A percentile compares a stretch with the other conserved stretches of the same genome.
These are phyloP conservation scores for Ectemnius lituratus DNA, from an alignment of 2,888 invertebrate species.

Conservation along the genomic window DNA sequence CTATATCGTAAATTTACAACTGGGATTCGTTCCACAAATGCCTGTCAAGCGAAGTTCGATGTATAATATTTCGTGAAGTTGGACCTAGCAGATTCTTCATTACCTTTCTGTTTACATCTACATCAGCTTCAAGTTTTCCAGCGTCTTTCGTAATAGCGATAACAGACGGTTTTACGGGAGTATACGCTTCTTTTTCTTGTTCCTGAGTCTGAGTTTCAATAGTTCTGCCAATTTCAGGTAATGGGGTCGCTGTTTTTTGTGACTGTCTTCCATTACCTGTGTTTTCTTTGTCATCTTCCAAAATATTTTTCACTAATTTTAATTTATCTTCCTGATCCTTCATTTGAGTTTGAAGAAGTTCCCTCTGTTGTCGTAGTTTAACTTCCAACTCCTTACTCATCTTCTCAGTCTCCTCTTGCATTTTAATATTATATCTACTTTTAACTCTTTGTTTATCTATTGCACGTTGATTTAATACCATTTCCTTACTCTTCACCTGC, in stretches of 20 bases:
- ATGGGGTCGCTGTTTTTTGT: background rate
- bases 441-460: slow-evolving; percentile 79
- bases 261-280: background rate
- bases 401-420: slow-evolving; percentile 86
- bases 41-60: background rate
- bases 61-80: background rate
- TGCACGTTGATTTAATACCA: slow-evolving; percentile 41
- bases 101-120: slow-evolving; percentile 2
- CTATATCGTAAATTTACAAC: slow-evolving; percentile 86
- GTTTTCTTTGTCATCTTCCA: slow-evolving; percentile 72
- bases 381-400: slow-evolving; percentile 83
- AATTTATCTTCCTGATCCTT: slow-evolving; percentile 82
- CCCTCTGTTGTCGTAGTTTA: slow-evolving; percentile 80
- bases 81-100: background rate
- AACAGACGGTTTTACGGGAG: background rate
- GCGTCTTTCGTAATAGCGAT: background rate
- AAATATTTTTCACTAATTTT: slow-evolving; percentile 80
- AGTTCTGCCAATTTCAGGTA: slow-evolving; percentile 11
- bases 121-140: background rate
- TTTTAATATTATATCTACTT: slow-evolving; percentile 75
- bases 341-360: slow-evolving; percentile 79
- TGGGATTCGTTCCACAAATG: slow-evolving; percentile 81
- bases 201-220: background rate
- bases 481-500: slow-evolving; percentile 47
- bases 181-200: background rate